Percentiles rank a stretch among this genome's conserved stretches.
phyloP scores from a whole-genome alignment of 2,888 invertebrate species.

The Endotricha flammealis region DNA sequence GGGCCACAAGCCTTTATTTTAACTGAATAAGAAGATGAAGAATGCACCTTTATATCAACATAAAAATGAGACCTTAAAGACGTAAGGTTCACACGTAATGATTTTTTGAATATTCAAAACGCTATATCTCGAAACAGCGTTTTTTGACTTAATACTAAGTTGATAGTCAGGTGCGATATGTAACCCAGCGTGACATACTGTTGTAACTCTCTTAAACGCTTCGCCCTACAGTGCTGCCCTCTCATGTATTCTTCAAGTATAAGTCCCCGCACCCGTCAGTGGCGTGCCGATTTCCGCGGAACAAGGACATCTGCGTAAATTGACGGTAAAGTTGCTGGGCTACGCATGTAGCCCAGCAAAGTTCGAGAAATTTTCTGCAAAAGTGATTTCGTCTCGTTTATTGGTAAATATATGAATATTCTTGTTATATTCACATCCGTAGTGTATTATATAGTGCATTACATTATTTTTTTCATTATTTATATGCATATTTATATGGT shows the following conservation, averaged over 20 bases:
- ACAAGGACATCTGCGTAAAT: slow-evolving; percentile 4
- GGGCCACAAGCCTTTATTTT: too few relatives aligned
- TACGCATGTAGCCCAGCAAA: slow-evolving; percentile 3
- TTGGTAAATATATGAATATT: neutral
- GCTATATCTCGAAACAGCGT: too few relatives aligned
- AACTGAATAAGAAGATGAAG: too few relatives aligned
- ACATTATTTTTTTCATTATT: neutral
- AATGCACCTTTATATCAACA: too few relatives aligned
- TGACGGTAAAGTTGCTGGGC: slow-evolving; percentile 1
- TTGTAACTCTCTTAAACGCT: neutral
- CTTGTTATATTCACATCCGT: neutral
- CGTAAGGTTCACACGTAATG: too few relatives aligned
- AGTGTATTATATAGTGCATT: neutral
- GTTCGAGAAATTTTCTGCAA: neutral
- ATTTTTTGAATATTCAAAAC: too few relatives aligned
- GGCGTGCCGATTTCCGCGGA: slow-evolving; percentile 3
- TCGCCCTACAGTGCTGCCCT: slow-evolving; percentile 1
- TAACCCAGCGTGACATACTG: neutral
- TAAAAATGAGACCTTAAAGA: too few relatives aligned
- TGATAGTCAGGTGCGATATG: too few relatives aligned
- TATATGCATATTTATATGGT: neutral
- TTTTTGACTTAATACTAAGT: too few relatives aligned
- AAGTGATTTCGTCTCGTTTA: neutral
- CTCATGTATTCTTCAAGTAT: slow-evolving; percentile 2
- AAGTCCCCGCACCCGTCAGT: neutral